Evolutionary conservation across 2,888 invertebrate genomes (phyloP).

Genomic region (Andrena marginata): DNA sequence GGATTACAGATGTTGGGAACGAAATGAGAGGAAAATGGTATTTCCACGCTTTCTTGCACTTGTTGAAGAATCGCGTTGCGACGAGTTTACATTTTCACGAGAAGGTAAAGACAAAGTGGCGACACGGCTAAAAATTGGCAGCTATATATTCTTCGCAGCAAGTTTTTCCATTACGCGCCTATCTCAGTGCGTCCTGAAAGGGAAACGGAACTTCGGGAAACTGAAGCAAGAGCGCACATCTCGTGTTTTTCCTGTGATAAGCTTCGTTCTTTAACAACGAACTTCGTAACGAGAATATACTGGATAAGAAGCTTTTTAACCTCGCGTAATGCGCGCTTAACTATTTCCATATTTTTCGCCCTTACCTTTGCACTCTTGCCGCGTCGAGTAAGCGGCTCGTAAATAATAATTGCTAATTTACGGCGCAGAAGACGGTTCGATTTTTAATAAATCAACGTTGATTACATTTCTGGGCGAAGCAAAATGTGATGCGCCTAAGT

Average conservation of each 20-base stretch:
- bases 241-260: slow-evolving; percentile 11
- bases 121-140: slow-evolving; percentile 3
- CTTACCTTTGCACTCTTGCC: background rate
- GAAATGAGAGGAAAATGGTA: too few species aligned
- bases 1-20: too few species aligned
- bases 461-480: background rate
- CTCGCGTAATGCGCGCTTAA: background rate
- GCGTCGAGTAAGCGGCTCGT: background rate
- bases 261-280: slow-evolving; percentile 23
- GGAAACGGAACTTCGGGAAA: background rate
- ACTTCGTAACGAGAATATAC: slow-evolving; percentile 32
- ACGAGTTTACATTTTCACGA: background rate
- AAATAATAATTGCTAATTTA: background rate
- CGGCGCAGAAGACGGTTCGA: background rate
- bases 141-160: slow-evolving; percentile 25
- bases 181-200: slow-evolving; percentile 21
- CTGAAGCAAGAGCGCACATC: slow-evolving; percentile 12
- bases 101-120: background rate
- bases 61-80: background rate
- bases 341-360: background rate
- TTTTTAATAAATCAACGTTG: background rate
- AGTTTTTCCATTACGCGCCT: slow-evolving; percentile 42
- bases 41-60: too few species aligned
- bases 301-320: slow-evolving; percentile 28
- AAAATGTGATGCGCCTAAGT: background rate